Evolutionary conservation across 2,888 invertebrate species (phyloP), one percentile per base, ranked within the genome.

Genomic region (Hermaeophaga mercurialis): DNA sequence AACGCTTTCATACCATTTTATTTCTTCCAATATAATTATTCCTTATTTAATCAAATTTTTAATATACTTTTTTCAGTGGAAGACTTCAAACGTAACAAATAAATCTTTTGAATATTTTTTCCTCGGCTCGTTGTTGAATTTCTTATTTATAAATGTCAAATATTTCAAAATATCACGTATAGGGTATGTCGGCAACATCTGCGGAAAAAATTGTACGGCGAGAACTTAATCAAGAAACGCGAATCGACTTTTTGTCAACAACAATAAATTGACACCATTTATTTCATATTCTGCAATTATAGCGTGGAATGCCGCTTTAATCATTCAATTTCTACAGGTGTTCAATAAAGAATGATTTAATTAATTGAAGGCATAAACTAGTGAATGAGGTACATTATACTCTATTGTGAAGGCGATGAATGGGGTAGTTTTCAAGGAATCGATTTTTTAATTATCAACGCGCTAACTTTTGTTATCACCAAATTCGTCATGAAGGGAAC

Each of bases 301-400:
- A 17, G 18, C 18, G 3, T 4, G 48, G 15, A 48, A 39, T 28
- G 38, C 39, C 41, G 41, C 33, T 31, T 50, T 9, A 38, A 48
- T 38, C 26, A 48, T 26, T 38, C 38, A 48, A 39, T 31, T 41
- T 50, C 31, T 19, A 50, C 50, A 50, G 50, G 50, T 50, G 31
- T 31, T 41, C 31, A 33, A 41, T 39, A 38, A 39, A 31, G 28
- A 50, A 50, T 33, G 31, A 50, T 14, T 15, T 41, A 50, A 50
- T 50, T 33, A 41, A 41, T 50, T n/a, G 22, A 31, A 31, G 28
- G 19, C 14, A 14, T 12, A 31, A 49, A 39, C n/a, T n/a, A n/a
- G n/a, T n/a, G n/a, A n/a, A n/a, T n/a, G n/a, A n/a, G n/a, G n/a
- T n/a, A n/a, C n/a, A n/a, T n/a, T n/a, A n/a, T n/a, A n/a, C n/a